A percentile compares a stretch with the other conserved stretches of the same genome.
phyloP scores from a whole-genome alignment of 2,888 invertebrate genomes.

The Drosophila aldrichi region DNA sequence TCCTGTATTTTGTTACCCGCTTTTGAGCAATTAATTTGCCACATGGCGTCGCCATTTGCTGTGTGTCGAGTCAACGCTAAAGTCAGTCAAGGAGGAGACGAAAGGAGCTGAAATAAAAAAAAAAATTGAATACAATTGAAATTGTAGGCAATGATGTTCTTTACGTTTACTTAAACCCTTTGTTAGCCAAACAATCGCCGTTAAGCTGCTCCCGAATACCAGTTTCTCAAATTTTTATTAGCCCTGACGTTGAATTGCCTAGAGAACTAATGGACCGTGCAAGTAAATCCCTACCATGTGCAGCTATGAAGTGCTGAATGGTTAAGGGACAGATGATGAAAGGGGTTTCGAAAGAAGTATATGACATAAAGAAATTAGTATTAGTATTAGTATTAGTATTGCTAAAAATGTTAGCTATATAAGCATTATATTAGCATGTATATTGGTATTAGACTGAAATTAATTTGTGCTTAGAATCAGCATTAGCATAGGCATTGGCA shows the following conservation, averaged over 20 bases:
- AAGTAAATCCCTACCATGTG: neutral
- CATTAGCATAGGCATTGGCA: no score
- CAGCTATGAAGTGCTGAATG: no score
- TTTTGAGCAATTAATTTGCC: conserved; percentile 37
- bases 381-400: no score
- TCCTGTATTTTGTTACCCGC: neutral
- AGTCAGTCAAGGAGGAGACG: conserved; percentile 50
- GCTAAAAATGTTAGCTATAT: no score
- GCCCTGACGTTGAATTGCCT: conserved; percentile 20
- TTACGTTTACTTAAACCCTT: conserved; percentile 56
- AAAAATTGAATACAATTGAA: conserved; percentile 33
- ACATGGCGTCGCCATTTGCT: conserved; percentile 43
- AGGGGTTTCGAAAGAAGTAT: neutral
- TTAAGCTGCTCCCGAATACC: conserved; percentile 9
- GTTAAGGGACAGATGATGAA: neutral
- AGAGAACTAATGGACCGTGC: conserved; percentile 10
- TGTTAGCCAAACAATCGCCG: conserved; percentile 32
- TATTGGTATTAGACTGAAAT: no score
- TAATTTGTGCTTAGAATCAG: no score
- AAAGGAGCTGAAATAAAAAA: conserved; percentile 1
- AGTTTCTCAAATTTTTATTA: conserved; percentile 30
- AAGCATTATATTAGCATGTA: no score
- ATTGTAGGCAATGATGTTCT: conserved; percentile 50
- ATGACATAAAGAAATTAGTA: no score
- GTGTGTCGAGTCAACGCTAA: conserved; percentile 45